A percentile compares a stretch with the other conserved stretches of the same genome.
Conservation (phyloP, 2,888 invertebrate species). For the Leistus spinibarbis region DNA sequence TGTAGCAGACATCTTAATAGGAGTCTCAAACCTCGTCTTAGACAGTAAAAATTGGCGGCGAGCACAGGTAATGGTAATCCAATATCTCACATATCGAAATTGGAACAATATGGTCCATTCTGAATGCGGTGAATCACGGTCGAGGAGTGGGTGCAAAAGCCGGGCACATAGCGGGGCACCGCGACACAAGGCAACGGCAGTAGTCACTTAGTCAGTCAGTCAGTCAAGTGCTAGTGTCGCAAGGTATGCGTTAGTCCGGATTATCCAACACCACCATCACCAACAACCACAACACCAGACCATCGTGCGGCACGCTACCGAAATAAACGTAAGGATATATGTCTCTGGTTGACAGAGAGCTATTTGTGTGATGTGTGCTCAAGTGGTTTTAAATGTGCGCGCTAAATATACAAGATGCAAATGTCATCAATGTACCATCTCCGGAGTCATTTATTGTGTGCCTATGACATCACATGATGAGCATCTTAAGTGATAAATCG, state of each 20-base stretch:
- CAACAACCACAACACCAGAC: not conserved
- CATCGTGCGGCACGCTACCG: not conserved
- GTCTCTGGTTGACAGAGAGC: not conserved
- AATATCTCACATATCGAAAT: not conserved
- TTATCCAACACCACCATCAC: slow-evolving; percentile 4
- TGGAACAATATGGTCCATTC: not conserved
- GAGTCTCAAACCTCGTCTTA: too few relatives aligned
- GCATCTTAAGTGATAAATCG: too few relatives aligned
- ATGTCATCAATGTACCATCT: not conserved
- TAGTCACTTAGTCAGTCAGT: slow-evolving; percentile 1
- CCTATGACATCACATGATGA: not conserved
- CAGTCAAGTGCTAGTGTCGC: slow-evolving; percentile 1
- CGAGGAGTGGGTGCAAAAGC: slow-evolving; percentile 5
- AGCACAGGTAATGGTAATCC: too few relatives aligned
- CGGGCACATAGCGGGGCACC: slow-evolving; percentile 24
- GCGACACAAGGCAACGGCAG: not conserved
- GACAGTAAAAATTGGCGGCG: too few relatives aligned
- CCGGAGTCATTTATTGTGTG: not conserved
- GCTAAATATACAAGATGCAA: not conserved
- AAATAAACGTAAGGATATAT: slow-evolving; percentile 12
- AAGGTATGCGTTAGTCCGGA: slow-evolving; percentile 5
- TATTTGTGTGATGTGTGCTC: not conserved
- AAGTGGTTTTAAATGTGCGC: not conserved
- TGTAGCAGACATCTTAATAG: too few relatives aligned
- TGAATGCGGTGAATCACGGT: not conserved